Evolutionary conservation across 2,113 vertebrate genomes (phyloP).

Genomic region (Cebus imitator): DNA sequence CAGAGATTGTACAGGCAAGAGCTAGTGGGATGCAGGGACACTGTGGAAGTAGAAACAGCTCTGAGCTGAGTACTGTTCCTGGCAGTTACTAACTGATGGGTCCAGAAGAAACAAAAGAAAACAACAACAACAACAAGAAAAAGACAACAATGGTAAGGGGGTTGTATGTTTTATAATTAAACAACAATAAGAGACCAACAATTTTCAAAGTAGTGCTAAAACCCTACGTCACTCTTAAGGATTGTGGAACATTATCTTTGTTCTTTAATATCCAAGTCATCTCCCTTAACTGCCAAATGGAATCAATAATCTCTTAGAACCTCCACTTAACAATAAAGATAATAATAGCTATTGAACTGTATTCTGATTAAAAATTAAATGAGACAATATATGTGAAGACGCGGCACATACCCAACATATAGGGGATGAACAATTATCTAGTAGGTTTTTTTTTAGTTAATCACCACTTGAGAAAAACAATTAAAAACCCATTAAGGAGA

Average conservation of each 20-base stretch:
- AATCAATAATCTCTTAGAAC: background rate
- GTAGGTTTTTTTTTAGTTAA: background rate
- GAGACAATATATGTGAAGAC: background rate
- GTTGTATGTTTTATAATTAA: background rate
- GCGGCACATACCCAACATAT: background rate
- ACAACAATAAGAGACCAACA: background rate
- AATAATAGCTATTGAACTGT: background rate
- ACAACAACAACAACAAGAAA: background rate
- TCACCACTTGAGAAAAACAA: background rate
- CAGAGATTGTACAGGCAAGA: background rate
- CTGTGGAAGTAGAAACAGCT: background rate
- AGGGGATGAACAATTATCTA: background rate
- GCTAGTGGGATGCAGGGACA: fast-evolving
- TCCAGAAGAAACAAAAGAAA: background rate
- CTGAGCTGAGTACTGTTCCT: background rate
- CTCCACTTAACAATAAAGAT: background rate
- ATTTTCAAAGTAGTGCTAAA: background rate
- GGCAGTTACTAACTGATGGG: background rate
- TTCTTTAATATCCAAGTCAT: background rate
- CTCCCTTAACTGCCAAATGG: background rate
- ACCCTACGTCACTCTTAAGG: background rate
- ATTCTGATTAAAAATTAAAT: background rate
- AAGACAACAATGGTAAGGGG: background rate
- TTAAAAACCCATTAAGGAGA: background rate
- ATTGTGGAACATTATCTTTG: background rate